These are phyloP conservation scores for Passerina amoena DNA, from an alignment of 2,113 vertebrate species.

Conservation along the genomic window DNA sequence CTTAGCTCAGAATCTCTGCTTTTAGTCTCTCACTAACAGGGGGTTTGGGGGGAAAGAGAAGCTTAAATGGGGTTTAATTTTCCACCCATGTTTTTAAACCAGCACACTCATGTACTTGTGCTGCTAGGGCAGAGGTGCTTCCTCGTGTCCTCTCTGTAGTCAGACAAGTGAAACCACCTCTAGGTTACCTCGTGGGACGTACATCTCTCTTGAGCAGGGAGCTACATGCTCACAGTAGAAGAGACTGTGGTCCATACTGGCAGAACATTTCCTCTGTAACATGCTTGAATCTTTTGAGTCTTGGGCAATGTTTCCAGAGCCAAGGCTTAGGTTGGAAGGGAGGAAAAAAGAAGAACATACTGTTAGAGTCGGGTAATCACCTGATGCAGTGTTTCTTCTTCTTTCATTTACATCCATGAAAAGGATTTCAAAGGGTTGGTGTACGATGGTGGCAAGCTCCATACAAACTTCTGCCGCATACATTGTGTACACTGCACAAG, in stretches of 20 bases:
- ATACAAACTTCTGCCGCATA: not conserved
- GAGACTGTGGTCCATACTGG: not conserved
- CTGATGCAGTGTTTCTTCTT: not conserved
- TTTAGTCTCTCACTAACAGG: not conserved
- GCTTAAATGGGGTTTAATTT: not conserved
- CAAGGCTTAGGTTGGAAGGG: not conserved
- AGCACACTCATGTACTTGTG: too few relatives aligned
- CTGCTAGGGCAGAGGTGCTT: not conserved
- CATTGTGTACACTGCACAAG: not conserved
- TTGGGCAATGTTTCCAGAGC: not conserved
- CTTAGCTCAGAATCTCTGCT: not conserved
- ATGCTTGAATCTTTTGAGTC: not conserved
- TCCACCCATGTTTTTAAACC: not conserved
- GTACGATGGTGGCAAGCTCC: fast-evolving
- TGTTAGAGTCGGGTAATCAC: not conserved
- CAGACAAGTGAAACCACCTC: not conserved
- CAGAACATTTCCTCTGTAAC: not conserved
- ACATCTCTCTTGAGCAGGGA: not conserved
- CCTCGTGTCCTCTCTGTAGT: not conserved
- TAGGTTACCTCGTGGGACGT: not conserved
- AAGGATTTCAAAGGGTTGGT: not conserved
- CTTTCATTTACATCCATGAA: not conserved
- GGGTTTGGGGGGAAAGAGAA: fast-evolving
- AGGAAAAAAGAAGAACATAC: not conserved
- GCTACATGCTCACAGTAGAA: not conserved